Percentiles rank a stretch among this genome's conserved stretches.
Conservation (phyloP, 2,797 vertebrate species). For the Picus viridis region DNA sequence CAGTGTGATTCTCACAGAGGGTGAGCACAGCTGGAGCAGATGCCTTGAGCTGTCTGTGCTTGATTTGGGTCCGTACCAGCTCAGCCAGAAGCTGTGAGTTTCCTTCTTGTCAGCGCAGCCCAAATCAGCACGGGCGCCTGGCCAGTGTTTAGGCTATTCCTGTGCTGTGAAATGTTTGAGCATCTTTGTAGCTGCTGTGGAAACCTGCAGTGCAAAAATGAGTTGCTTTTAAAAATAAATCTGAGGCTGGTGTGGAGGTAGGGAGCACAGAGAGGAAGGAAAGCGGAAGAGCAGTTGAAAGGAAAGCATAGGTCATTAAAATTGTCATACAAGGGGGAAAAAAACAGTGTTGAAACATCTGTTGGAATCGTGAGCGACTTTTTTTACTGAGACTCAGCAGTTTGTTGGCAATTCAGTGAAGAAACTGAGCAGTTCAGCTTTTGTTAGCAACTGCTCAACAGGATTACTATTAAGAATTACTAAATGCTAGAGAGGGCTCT, state of each 20-base stretch:
- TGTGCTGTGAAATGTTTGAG: constrained; percentile 17
- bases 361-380: neutral
- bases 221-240: constrained; percentile 50
- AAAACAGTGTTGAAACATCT: neutral
- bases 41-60: neutral
- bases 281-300: constrained; percentile 36
- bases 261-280: constrained; percentile 25
- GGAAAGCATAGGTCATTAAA: neutral
- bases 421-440: neutral
- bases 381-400: neutral
- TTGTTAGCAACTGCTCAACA: neutral
- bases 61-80: neutral
- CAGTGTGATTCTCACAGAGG: neutral
- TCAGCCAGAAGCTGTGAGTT: neutral
- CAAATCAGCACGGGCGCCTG: neutral
- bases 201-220: neutral
- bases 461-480: neutral
- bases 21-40: neutral
- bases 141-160: neutral
- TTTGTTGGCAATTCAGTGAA: constrained; percentile 8
- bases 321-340: neutral
- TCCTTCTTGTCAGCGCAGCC: neutral
- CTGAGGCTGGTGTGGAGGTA: neutral
- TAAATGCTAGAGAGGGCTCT: neutral
- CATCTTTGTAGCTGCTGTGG: constrained; percentile 25